Evolutionary conservation across 2,888 invertebrate genomes (phyloP).

Genomic region (Conops quadrifasciatus): DNA sequence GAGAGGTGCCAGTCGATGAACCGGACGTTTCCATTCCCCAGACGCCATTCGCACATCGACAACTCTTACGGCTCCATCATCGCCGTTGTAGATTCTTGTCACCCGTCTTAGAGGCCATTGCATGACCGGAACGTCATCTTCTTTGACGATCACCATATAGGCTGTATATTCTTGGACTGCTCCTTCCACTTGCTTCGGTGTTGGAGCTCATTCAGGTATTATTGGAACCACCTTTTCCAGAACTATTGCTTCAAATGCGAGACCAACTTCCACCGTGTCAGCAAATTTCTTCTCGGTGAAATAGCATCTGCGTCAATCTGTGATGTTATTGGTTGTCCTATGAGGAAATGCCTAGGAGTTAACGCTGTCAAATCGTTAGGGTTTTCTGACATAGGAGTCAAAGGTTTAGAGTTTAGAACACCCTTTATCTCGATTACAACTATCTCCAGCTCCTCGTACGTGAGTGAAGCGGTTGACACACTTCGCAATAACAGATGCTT

Average conservation of each 20-base stretch:
- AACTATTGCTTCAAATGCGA: background rate
- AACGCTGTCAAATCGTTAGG: slow-evolving; percentile 38
- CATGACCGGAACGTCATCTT: slow-evolving; percentile 9
- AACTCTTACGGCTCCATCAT: background rate
- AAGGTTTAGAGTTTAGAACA: slow-evolving; percentile 49
- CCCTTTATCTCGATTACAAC: slow-evolving; percentile 48
- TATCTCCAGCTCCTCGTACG: slow-evolving; percentile 27
- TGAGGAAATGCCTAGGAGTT: slow-evolving; percentile 40
- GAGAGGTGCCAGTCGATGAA: slow-evolving; percentile 18
- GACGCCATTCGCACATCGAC: slow-evolving; percentile 14
- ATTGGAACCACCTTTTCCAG: background rate
- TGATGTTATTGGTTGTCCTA: slow-evolving; percentile 28
- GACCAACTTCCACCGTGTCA: background rate
- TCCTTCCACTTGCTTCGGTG: background rate
- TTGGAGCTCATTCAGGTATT: background rate
- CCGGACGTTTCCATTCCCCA: slow-evolving; percentile 3
- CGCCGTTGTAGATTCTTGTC: background rate
- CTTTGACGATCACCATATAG: slow-evolving; percentile 18
- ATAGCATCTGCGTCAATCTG: background rate
- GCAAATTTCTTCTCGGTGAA: background rate
- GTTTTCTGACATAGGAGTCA: slow-evolving; percentile 44
- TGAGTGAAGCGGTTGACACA: too few relatives aligned
- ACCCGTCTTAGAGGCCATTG: slow-evolving; percentile 19
- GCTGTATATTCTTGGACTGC: background rate
- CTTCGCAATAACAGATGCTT: too few relatives aligned